These are phyloP conservation scores for Thripadectes ignobilis DNA, from an alignment of 2,797 vertebrate species.

Conservation along the genomic window DNA sequence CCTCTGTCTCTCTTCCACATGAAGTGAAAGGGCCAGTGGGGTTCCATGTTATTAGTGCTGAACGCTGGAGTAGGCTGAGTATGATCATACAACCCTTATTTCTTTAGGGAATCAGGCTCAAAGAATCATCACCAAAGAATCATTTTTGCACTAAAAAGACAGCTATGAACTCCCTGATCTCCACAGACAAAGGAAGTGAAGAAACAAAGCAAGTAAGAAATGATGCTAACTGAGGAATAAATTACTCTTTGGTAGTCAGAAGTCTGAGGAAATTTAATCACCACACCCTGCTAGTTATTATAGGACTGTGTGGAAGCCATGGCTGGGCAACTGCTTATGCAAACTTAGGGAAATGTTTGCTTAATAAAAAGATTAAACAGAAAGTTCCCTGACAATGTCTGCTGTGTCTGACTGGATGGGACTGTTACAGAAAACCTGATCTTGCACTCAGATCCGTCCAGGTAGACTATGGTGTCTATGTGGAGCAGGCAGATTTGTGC, in stretches of 20 bases:
- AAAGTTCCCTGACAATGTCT: not conserved
- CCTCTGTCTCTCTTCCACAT: not conserved
- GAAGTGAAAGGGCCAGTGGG: not conserved
- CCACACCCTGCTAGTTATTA: slow-evolving; percentile 46
- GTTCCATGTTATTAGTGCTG: not conserved
- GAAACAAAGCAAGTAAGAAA: not conserved
- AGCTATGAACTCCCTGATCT: not conserved
- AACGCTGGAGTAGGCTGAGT: not conserved
- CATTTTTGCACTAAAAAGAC: slow-evolving; percentile 6
- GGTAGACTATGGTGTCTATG: not conserved
- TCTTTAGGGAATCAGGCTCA: not conserved
- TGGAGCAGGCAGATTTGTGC: not conserved
- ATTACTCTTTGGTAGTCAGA: not conserved
- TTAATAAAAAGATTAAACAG: slow-evolving; percentile 36
- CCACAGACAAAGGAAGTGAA: not conserved
- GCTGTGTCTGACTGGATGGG: not conserved
- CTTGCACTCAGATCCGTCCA: not conserved
- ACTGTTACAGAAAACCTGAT: not conserved
- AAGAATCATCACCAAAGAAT: not conserved
- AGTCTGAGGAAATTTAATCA: slow-evolving; percentile 25
- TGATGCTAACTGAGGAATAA: slow-evolving; percentile 1
- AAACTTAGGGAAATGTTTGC: slow-evolving; percentile 38
- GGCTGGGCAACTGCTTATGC: not conserved
- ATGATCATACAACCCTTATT: not conserved
- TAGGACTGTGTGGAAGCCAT: not conserved